These are phyloP conservation scores for Eidolon dupreanum DNA, from an alignment of 2,797 vertebrate genomes.

Conservation along the genomic window DNA sequence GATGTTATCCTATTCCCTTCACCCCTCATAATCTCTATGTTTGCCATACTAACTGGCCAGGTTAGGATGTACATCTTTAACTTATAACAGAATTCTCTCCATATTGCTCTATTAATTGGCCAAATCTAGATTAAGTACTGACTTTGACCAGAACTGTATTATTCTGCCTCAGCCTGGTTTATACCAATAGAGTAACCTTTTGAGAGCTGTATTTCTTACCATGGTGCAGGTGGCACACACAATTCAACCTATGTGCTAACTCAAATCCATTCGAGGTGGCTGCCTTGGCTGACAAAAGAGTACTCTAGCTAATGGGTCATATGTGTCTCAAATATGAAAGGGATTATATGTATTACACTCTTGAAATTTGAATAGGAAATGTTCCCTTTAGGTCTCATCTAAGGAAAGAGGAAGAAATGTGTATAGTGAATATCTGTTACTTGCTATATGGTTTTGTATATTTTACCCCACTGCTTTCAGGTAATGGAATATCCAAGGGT, in stretches of 20 bases:
- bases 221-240: background rate
- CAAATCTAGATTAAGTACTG: background rate
- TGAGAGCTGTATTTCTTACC: background rate
- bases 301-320: background rate
- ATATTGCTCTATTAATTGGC: background rate
- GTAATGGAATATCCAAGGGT: background rate
- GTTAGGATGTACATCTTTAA: background rate
- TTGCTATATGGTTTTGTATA: background rate
- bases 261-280: background rate
- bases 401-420: background rate
- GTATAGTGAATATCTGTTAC: background rate
- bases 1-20: background rate
- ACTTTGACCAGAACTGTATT: background rate
- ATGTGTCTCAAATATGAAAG: background rate
- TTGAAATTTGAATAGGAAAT: background rate
- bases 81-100: background rate
- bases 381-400: background rate
- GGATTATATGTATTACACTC: background rate
- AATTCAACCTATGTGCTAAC: background rate
- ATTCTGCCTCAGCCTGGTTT: background rate
- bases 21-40: background rate
- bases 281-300: background rate
- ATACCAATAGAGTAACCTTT: background rate
- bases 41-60: background rate
- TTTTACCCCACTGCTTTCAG: background rate